A percentile compares a stretch with the other conserved stretches of the same genome.
phyloP scores from a whole-genome alignment of 2,113 vertebrate species.

The Indicator maculatus region DNA sequence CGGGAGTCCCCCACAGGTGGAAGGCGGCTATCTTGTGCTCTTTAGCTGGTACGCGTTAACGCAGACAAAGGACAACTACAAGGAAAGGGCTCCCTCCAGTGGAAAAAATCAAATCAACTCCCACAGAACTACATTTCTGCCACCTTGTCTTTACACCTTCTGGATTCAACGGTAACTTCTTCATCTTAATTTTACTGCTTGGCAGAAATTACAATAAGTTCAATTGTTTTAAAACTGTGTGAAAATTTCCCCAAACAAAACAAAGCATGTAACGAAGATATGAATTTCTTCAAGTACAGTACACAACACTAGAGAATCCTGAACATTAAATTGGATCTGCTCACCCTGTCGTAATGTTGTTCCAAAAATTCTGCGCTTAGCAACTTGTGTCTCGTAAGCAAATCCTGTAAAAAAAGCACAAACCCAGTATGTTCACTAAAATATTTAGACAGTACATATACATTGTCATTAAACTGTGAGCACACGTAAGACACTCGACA shows the following conservation, averaged over 20 bases:
- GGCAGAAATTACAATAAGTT: neutral
- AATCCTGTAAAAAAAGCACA: conserved; percentile 76
- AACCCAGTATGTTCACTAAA: neutral
- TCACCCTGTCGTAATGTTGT: conserved; percentile 87
- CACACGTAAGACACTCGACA: neutral
- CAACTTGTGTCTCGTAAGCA: conserved; percentile 88
- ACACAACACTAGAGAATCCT: neutral
- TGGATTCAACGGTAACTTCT: neutral
- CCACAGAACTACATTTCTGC: neutral
- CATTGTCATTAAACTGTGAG: neutral
- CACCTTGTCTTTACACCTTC: neutral
- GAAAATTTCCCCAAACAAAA: neutral
- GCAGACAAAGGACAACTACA: neutral
- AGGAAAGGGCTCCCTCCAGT: conserved; percentile 28
- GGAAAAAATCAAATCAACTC: neutral
- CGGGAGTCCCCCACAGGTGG: neutral
- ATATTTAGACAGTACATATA: neutral
- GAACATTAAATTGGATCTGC: conserved; percentile 29
- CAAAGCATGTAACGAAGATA: neutral
- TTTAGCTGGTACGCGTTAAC: accelerated
- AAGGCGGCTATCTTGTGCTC: neutral
- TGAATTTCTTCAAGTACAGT: neutral
- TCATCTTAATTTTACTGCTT: neutral
- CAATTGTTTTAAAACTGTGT: neutral
- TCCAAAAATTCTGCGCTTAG: conserved; percentile 89